Evolutionary conservation across 2,113 vertebrate species (phyloP).

Genomic region (Phaetusa simplex): DNA sequence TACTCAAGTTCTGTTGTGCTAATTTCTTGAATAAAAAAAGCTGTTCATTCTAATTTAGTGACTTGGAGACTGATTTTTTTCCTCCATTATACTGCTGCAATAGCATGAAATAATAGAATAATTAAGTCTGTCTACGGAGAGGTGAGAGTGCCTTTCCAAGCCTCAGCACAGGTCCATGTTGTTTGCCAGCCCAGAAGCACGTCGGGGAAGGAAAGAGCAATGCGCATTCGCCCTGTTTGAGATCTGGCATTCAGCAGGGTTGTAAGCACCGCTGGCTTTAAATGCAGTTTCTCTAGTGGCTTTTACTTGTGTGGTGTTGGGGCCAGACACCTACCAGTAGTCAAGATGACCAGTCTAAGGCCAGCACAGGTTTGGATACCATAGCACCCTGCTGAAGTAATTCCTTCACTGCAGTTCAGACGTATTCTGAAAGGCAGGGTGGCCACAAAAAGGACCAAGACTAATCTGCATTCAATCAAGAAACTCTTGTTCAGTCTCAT

Average conservation of each 20-base stretch:
- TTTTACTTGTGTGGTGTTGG: accelerated
- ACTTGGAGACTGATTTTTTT: not conserved
- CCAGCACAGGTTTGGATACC: not conserved
- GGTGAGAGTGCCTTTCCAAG: not conserved
- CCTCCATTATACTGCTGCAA: not conserved
- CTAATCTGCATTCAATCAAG: not conserved
- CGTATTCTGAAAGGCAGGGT: not conserved
- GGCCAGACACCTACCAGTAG: not conserved
- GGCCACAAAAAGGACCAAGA: not conserved
- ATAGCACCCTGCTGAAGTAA: accelerated
- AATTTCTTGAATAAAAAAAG: not conserved
- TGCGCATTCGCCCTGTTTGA: accelerated
- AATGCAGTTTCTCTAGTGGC: not conserved
- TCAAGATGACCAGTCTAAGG: not conserved
- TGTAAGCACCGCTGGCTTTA: not conserved
- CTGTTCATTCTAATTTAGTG: not conserved
- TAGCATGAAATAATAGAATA: not conserved
- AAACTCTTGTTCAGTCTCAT: not conserved
- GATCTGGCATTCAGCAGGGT: accelerated
- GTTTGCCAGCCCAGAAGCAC: accelerated
- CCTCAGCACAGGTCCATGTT: not conserved
- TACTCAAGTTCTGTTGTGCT: not conserved
- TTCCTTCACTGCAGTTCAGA: not conserved
- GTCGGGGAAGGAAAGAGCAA: accelerated
- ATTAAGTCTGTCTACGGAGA: not conserved